phyloP scores from a whole-genome alignment of 35 echinoderm and acorn worm genomes.

The Eucidaris tribuloides region DNA sequence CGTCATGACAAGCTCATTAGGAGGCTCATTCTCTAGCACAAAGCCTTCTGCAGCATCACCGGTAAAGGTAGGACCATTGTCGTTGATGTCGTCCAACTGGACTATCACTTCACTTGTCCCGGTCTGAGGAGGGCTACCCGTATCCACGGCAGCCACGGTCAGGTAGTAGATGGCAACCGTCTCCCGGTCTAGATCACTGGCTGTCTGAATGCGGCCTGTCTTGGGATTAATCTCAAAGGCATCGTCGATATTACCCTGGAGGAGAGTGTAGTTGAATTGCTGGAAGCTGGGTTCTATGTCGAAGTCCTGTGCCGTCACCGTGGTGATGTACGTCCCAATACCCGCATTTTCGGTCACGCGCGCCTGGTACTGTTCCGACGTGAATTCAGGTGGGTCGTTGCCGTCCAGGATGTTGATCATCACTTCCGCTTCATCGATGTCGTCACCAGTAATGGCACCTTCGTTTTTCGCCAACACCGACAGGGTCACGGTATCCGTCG shows the following conservation, averaged over 20 bases:
- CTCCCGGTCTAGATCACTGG: conserved; percentile 73
- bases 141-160: conserved; percentile 83
- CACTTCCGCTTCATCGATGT: conserved; percentile 77
- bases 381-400: conserved; percentile 89
- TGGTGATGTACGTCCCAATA: conserved; percentile 51
- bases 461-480: conserved; percentile 87
- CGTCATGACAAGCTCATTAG: conserved; percentile 71
- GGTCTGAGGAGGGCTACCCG: conserved; percentile 71
- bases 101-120: conserved; percentile 62
- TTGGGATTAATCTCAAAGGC: conserved; percentile 67
- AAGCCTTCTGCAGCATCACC: conserved; percentile 51
- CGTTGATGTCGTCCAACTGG: conserved; percentile 83
- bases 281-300: conserved; percentile 71
- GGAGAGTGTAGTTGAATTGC: conserved; percentile 74
- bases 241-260: conserved; percentile 55
- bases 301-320: conserved; percentile 82
- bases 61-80: conserved; percentile 83
- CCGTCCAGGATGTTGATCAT: conserved; percentile 77
- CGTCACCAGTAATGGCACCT: conserved; percentile 62
- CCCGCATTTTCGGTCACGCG: conserved; percentile 64
- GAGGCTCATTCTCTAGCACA: conserved; percentile 75
- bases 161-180: conserved; percentile 64
- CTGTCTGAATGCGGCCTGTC: conserved; percentile 58
- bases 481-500: conserved; percentile 33
- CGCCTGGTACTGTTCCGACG: conserved; percentile 67